These are phyloP conservation scores for Dorcus hopei DNA, from an alignment of 2,888 invertebrate genomes.

Conservation along the genomic window DNA sequence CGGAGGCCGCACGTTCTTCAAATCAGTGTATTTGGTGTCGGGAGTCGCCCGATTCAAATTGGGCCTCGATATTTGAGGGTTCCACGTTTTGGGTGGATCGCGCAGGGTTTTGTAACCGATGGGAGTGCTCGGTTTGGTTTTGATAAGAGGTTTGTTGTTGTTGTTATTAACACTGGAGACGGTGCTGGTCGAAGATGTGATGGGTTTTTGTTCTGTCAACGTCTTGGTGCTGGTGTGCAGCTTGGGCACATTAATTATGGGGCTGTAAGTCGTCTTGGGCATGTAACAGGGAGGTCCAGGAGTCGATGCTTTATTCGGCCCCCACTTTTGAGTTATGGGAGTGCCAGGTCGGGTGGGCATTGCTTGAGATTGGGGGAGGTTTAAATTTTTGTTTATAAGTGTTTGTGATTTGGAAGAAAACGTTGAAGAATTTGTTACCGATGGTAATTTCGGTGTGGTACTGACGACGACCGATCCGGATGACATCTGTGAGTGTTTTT, in stretches of 20 bases:
- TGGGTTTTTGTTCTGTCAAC: slow-evolving; percentile 34
- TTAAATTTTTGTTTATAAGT: slow-evolving; percentile 15
- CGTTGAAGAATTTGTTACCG: neutral
- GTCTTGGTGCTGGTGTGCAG: slow-evolving; percentile 27
- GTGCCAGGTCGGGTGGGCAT: slow-evolving; percentile 6
- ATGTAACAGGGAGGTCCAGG: slow-evolving; percentile 38
- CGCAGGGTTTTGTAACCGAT: slow-evolving; percentile 58
- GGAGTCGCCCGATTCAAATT: slow-evolving; percentile 33
- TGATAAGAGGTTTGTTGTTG: slow-evolving; percentile 29
- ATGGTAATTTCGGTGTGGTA: neutral
- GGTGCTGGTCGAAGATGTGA: slow-evolving; percentile 27
- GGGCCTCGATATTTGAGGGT: slow-evolving; percentile 56
- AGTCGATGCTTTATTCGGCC: slow-evolving; percentile 14
- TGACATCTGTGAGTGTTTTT: slow-evolving; percentile 30
- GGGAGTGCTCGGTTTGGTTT: slow-evolving; percentile 42
- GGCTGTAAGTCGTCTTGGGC: slow-evolving; percentile 38
- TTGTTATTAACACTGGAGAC: neutral
- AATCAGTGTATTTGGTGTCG: slow-evolving; percentile 30
- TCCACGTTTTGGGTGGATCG: slow-evolving; percentile 60
- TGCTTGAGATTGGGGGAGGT: neutral
- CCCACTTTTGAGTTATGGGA: slow-evolving; percentile 17
- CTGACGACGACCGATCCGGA: neutral
- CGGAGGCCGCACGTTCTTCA: slow-evolving; percentile 48
- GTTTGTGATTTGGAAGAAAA: slow-evolving; percentile 6
- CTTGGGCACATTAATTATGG: slow-evolving; percentile 40